phyloP scores from a whole-genome alignment of 2,888 invertebrate species.

The Eristalis tenax region DNA sequence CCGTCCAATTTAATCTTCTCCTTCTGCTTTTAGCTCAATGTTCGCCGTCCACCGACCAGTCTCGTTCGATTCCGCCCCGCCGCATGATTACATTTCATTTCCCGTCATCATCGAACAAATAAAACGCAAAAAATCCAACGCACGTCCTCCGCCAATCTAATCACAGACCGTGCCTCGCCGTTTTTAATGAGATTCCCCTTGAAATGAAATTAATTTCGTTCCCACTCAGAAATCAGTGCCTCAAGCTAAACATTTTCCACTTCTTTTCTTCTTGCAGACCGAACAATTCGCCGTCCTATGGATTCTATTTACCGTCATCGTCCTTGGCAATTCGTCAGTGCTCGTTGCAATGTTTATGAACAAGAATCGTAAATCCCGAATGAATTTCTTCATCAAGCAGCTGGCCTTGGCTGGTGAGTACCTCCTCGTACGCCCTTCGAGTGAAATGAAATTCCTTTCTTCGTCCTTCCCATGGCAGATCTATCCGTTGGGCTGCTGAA shows the following conservation, averaged over 20 bases:
- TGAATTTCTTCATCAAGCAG: conserved; percentile 98
- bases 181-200: no score
- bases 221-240: not conserved
- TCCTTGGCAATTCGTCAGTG: conserved; percentile 93
- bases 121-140: no score
- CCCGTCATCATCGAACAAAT: no score
- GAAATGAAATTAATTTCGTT: not conserved
- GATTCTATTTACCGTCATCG: conserved; percentile 92
- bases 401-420: conserved; percentile 93
- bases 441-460: conserved; percentile 4
- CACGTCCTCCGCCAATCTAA: no score
- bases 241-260: conserved; percentile 43
- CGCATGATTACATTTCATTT: no score
- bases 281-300: conserved; percentile 94
- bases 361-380: conserved; percentile 92
- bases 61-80: no score
- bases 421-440: no score
- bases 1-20: no score
- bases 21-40: no score
- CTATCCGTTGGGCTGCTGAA: conserved; percentile 92
- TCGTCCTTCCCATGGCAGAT: conserved; percentile 83
- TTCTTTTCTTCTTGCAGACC: conserved; percentile 84
- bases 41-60: no score
- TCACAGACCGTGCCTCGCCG: not conserved
- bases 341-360: conserved; percentile 91